Evolutionary conservation across 2,888 invertebrate species (phyloP).

Genomic region (Alentia gelatinosa): DNA sequence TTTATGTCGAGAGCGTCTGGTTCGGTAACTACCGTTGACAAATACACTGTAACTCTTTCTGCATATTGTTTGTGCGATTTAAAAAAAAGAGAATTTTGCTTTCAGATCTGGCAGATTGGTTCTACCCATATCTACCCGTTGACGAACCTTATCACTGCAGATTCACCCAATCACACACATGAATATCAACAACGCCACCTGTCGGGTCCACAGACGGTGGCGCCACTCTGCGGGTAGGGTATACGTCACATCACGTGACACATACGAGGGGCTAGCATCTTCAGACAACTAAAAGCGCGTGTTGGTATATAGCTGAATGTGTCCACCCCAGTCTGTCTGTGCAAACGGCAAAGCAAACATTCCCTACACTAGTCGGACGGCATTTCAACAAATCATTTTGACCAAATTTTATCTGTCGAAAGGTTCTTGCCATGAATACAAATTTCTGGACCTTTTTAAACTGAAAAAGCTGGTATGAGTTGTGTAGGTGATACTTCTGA

Average conservation of each 20-base stretch:
- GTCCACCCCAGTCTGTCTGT: not conserved
- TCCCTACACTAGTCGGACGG: not conserved
- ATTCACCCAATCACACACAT: no score
- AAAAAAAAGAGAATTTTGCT: no score
- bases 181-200: not conserved
- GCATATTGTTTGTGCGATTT: no score
- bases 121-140: no score
- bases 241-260: not conserved
- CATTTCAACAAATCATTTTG: not conserved
- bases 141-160: no score
- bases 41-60: no score
- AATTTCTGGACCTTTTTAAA: not conserved
- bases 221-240: not conserved
- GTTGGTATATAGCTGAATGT: not conserved
- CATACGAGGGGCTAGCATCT: not conserved
- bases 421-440: no score
- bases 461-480: not conserved
- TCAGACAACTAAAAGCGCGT: not conserved
- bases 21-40: no score
- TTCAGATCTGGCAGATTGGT: no score
- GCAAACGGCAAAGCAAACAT: not conserved
- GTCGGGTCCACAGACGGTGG: not conserved
- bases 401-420: not conserved
- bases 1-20: no score
- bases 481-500: no score